Evolutionary conservation across 2,113 vertebrate genomes (phyloP).

Genomic region (Spea bombifrons): DNA sequence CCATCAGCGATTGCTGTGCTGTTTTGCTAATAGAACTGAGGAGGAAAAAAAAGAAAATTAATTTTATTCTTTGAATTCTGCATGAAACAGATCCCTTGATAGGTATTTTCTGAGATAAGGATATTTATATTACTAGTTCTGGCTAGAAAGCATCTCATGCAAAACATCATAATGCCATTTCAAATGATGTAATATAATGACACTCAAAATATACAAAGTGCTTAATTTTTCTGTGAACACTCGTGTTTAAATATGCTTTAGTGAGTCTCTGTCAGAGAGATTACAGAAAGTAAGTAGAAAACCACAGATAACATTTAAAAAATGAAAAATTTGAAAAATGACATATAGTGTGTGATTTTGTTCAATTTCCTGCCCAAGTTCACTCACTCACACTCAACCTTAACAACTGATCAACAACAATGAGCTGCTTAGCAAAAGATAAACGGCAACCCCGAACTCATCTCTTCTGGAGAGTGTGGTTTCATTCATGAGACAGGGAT

Average conservation of each 20-base stretch:
- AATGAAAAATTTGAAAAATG: no score
- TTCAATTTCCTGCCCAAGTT: no score
- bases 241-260: conserved; percentile 31
- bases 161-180: not conserved
- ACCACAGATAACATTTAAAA: no score
- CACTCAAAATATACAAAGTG: conserved; percentile 2
- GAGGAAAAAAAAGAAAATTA: conserved; percentile 20
- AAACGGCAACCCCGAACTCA: no score
- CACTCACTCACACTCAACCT: no score
- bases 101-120: conserved; percentile 2
- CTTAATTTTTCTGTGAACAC: conserved; percentile 27
- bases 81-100: conserved; percentile 8
- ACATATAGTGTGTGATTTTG: no score
- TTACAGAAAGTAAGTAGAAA: not conserved
- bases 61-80: conserved; percentile 29
- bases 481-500: no score
- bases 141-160: conserved; percentile 1
- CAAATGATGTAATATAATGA: conserved; percentile 21
- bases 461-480: no score
- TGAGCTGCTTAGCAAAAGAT: no score
- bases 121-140: not conserved
- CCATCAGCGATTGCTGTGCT: conserved; percentile 41
- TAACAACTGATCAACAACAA: no score
- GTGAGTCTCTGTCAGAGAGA: conserved; percentile 27
- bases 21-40: conserved; percentile 26